These are phyloP conservation scores for Aratinga solstitialis DNA, from an alignment of 2,797 vertebrate genomes.

Conservation along the genomic window DNA sequence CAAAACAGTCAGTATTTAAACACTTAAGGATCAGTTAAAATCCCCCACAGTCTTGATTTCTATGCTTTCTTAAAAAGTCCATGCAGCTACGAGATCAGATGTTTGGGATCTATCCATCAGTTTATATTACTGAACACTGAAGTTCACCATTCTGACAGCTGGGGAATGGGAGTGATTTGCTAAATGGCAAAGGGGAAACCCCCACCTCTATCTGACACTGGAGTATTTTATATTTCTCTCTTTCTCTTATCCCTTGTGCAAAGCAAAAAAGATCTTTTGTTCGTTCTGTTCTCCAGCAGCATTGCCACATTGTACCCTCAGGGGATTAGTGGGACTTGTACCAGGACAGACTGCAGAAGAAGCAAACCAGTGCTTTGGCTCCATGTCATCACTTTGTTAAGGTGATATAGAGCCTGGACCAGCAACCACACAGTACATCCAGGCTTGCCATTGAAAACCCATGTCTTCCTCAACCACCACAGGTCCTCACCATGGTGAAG, in stretches of 20 bases:
- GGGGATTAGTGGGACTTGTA: background rate
- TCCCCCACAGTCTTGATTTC: background rate
- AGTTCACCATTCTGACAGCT: background rate
- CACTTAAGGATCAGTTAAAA: background rate
- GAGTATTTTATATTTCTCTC: background rate
- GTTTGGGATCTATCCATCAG: background rate
- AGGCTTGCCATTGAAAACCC: background rate
- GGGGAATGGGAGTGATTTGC: background rate
- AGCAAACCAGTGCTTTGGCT: background rate
- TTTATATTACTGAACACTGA: background rate
- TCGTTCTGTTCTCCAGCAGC: background rate
- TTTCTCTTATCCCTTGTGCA: background rate
- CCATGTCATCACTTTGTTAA: background rate
- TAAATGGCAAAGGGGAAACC: background rate
- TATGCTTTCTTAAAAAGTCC: background rate
- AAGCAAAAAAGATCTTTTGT: background rate
- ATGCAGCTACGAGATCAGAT: background rate
- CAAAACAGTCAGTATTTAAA: background rate
- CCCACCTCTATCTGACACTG: background rate
- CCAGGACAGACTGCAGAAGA: background rate
- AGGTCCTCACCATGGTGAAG: accelerated
- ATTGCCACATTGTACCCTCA: background rate
- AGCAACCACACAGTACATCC: background rate
- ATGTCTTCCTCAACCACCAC: background rate
- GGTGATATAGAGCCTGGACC: background rate